Evolutionary conservation across 2,113 vertebrate species (phyloP), one percentile per base, ranked within the genome.

Genomic region (Oryzias curvinotus): DNA sequence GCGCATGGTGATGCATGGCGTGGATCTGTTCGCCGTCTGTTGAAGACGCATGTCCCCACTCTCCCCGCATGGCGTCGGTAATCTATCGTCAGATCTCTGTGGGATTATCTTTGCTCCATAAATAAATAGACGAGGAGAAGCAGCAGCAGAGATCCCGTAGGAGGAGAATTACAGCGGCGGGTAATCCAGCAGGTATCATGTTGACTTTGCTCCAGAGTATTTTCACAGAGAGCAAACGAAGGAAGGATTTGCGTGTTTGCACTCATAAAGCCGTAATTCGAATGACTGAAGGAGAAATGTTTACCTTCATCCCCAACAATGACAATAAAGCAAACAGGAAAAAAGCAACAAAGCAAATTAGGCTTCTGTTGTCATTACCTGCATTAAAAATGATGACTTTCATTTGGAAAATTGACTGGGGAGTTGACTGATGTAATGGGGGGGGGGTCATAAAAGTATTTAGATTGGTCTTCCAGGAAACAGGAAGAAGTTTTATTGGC

Each of bases 401-500:
- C 58, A 74, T 49, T 69, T 23, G 15, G 71, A 41, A 43, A 75
- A 81, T 75, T 51, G 59, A 85, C 23, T 49, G 58, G 61, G 7
- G 16, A n/a, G 14, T 41, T 73, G 69, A 83, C 86, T 76, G 68
- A 62, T 59, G 50, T 67, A 72, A 81, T 57, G 57, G 73, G 59
- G 36, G 59, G 10, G 36, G 50, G 13, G 45, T 59, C 17, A 58
- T 76, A 74, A 82, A 75, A 69, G 57, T 5, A 52, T 65, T 78
- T 67, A 62, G 63, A 87, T 78, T 75, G 65, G 62, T 26, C 57
- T 79, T 83, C 57, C 71, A 61, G 80, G 57, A 73, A 55, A 57
- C 49, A 66, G 65, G 56, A 79, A 36, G 47, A 61, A 62, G 63
- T 76, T 76, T 66, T 21, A 14, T 15, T 57, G 58, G 48, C 60